Conservation (phyloP, 1,140 invertebrate genomes). For the Nasonia vitripennis region DNA sequence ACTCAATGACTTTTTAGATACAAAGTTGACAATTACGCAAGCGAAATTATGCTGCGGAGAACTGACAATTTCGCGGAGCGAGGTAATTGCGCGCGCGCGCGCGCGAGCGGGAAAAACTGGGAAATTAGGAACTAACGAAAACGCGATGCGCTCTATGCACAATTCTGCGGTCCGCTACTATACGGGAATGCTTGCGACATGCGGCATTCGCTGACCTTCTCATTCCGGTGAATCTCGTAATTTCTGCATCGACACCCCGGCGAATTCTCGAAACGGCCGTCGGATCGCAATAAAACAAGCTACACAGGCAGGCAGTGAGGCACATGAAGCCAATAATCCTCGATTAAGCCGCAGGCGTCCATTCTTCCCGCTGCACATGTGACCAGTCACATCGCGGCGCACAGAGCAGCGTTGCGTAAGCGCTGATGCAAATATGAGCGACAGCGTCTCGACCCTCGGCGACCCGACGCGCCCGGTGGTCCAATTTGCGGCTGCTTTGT, state of each 20-base stretch:
- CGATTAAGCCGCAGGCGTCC: neutral
- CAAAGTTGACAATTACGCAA: conserved; percentile 34
- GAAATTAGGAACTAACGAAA: conserved; percentile 29
- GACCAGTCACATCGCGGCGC: no score
- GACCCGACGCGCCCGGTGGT: conserved; percentile 61
- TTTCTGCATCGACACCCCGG: neutral
- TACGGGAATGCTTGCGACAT: neutral
- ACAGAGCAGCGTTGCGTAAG: neutral
- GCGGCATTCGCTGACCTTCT: neutral
- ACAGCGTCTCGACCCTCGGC: conserved; percentile 18
- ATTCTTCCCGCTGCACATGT: neutral
- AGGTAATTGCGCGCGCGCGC: neutral
- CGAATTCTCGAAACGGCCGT: neutral
- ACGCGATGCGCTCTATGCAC: neutral
- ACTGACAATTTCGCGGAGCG: conserved; percentile 5
- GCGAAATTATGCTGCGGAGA: conserved; percentile 1
- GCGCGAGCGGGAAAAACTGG: neutral
- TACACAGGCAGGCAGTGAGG: neutral
- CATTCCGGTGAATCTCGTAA: neutral
- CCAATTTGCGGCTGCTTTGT: conserved; percentile 69
- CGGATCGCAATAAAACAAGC: no score
- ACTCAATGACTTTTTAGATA: conserved; percentile 14
- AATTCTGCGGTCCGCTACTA: neutral
- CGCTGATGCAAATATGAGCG: conserved; percentile 42
- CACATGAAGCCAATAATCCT: neutral